Conservation (phyloP, 2,113 vertebrate species). For the Mustelus asterias region DNA sequence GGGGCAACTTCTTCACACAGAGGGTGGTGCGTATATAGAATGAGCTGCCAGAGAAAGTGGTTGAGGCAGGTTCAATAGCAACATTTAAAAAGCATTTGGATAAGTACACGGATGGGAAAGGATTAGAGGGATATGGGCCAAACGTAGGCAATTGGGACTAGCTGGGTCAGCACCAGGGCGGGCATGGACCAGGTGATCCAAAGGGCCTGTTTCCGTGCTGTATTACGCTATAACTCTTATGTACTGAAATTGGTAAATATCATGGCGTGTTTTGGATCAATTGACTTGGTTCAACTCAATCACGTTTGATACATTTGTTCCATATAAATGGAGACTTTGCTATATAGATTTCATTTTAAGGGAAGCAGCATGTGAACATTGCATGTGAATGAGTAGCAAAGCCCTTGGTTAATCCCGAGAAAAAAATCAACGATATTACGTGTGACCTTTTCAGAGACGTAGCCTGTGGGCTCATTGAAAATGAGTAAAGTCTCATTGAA, state of each 20-base stretch:
- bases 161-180: too few species aligned
- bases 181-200: too few species aligned
- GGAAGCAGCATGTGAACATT: not conserved
- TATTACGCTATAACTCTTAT: not conserved
- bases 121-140: too few species aligned
- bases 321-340: not conserved
- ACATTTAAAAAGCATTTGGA: too few species aligned
- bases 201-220: too few species aligned
- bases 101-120: too few species aligned
- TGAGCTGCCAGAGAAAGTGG: too few species aligned
- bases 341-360: not conserved
- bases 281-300: not conserved
- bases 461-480: not conserved
- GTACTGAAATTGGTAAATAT: not conserved
- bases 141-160: too few species aligned
- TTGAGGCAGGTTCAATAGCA: too few species aligned
- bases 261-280: too few species aligned
- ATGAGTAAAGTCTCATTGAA: slow-evolving; percentile 14
- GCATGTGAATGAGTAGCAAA: not conserved
- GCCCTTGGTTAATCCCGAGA: not conserved
- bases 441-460: not conserved
- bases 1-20: too few species aligned
- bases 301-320: not conserved
- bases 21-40: too few species aligned
- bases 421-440: not conserved